Base-by-base conservation (phyloP, 2,797 vertebrate species). In the Micromesistius poutassou region DNA sequence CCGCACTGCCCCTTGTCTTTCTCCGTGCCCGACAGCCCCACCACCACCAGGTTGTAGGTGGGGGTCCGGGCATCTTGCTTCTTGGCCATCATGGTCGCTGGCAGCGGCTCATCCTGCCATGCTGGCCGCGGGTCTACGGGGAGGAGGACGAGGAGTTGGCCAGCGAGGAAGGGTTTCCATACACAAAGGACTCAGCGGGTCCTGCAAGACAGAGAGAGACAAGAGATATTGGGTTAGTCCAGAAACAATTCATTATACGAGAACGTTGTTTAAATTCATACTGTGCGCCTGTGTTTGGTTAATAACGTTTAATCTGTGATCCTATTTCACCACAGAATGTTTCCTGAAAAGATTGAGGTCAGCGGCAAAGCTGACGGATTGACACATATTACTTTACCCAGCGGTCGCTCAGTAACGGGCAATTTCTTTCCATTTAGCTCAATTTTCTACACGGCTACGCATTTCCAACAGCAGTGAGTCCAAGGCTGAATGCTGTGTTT, bases 1-100 rank as follows among this genome's bases (percentile, higher is more conserved):
- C 98, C 98, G 0, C 98, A 99, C 50, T 99, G 97, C 30, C 98
- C 98, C 77, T 99, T 99, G 86, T 99, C 98, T 88, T 98, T 98
- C 91, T 99, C 98, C 0, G 98, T 99, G 88, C 98, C 98, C 0
- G 98, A 99, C 87, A 99, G 90, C 1, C 98, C 98, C 92, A 99
- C 94, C 92, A 98, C 97, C 71, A 96, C 96, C 89, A 99, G 92
- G 93, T 96, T 97, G 92, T 98, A 98, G 95, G 93, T 97, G 95
- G 97, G 96, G 81, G 95, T 79, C 91, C 97, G 97, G 78, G 91
- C 95, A 94, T 99, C 98, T 95, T 98, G 97, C 95, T 98, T 99
- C 93, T 97, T 96, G 88, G 98, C 97, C 97, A 99, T 99, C 95
- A 98, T 93, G 88, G 96, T 96, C 80, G 93, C 92, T 90, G 90